Evolutionary conservation across 2,113 vertebrate species (phyloP).

Genomic region (Orycteropus afer): DNA sequence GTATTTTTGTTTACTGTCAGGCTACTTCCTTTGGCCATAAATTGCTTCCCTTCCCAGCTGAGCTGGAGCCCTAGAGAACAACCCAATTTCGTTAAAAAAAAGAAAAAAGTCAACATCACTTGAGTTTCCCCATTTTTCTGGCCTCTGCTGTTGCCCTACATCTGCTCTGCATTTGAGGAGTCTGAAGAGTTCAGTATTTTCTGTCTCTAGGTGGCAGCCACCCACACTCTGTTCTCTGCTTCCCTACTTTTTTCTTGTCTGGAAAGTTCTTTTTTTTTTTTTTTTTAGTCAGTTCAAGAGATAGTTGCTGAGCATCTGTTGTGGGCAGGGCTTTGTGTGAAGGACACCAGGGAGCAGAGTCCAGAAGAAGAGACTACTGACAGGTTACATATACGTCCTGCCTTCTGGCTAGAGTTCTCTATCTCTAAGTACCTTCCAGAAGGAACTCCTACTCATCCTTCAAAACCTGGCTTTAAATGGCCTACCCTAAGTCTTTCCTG

Average conservation of each 20-base stretch:
- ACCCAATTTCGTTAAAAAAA: neutral
- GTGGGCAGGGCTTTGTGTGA: neutral
- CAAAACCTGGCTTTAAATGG: neutral
- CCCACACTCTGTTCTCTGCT: neutral
- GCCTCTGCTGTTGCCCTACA: slow-evolving; percentile 40
- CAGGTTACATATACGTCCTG: neutral
- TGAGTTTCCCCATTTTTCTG: slow-evolving; percentile 47
- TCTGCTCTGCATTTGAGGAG: slow-evolving; percentile 60
- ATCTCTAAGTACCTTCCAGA: neutral
- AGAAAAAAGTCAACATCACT: slow-evolving; percentile 8
- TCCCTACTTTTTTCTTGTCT: neutral
- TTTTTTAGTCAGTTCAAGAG: neutral
- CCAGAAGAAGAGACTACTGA: neutral
- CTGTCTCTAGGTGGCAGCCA: slow-evolving; percentile 66
- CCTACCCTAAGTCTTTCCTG: neutral
- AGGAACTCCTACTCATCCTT: slow-evolving; percentile 56
- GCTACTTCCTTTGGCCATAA: slow-evolving; percentile 80
- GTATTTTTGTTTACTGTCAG: slow-evolving; percentile 83
- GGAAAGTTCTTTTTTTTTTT: neutral
- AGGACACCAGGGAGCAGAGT: neutral
- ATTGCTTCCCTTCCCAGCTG: slow-evolving; percentile 74
- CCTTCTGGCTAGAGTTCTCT: neutral
- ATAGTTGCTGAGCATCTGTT: neutral
- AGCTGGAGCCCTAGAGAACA: slow-evolving; percentile 69
- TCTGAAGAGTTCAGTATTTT: slow-evolving; percentile 15